A percentile compares a stretch with the other conserved stretches of the same genome.
These are phyloP conservation scores for Zaprionus lachaisei DNA, from an alignment of 1,140 invertebrate genomes.

Conservation along the genomic window DNA sequence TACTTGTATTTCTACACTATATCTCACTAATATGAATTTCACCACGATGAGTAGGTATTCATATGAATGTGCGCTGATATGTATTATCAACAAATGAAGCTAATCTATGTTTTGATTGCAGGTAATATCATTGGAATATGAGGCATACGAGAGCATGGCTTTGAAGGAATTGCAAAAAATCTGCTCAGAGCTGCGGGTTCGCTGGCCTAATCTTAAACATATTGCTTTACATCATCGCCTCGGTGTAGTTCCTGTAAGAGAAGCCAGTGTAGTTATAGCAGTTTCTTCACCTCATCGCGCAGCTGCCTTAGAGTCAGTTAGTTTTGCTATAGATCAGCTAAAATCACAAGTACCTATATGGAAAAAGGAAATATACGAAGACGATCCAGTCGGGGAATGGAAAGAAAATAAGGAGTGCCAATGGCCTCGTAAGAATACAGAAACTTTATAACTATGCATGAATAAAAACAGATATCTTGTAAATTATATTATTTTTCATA, in stretches of 20 bases:
- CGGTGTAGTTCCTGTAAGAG: constrained; percentile 93
- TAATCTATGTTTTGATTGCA: constrained; percentile 62
- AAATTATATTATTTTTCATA: neutral
- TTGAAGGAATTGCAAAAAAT: constrained; percentile 92
- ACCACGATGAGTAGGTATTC: neutral
- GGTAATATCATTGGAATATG: constrained; percentile 94
- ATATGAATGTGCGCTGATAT: neutral
- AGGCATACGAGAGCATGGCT: constrained; percentile 97
- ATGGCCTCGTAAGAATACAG: constrained; percentile 86
- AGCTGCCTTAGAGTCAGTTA: constrained; percentile 92
- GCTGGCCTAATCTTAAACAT: constrained; percentile 90
- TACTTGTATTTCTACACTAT: no score
- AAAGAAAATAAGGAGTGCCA: constrained; percentile 92
- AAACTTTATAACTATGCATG: constrained; percentile 5
- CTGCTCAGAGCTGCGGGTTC: constrained; percentile 89
- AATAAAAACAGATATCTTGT: neutral
- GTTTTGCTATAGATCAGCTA: constrained; percentile 93
- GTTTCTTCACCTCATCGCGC: constrained; percentile 94
- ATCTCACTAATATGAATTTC: neutral
- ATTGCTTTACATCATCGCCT: constrained; percentile 94
- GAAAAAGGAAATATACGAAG: constrained; percentile 97
- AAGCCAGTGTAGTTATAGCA: constrained; percentile 96
- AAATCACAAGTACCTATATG: constrained; percentile 97
- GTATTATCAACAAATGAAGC: neutral
- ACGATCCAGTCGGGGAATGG: constrained; percentile 86